A percentile compares a stretch with the other conserved stretches of the same genome.
Evolutionary conservation across 2,888 invertebrate species (phyloP).

Genomic region (Nomada fabriciana): DNA sequence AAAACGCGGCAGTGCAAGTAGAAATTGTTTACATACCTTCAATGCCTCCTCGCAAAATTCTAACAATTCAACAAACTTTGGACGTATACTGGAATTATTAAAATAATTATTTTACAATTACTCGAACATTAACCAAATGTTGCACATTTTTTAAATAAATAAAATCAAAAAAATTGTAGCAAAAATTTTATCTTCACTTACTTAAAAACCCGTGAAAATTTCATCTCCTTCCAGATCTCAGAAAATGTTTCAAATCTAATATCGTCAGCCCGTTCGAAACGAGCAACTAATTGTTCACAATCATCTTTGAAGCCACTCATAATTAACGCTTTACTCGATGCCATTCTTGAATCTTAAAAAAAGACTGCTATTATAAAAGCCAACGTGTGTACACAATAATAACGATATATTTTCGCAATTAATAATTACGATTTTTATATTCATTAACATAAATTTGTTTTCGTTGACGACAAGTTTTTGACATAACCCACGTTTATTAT

Average conservation of each 20-base stretch:
- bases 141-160: neutral
- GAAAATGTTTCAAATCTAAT: slow-evolving; percentile 78
- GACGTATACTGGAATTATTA: slow-evolving; percentile 70
- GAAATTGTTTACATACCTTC: slow-evolving; percentile 76
- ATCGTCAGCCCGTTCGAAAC: slow-evolving; percentile 73
- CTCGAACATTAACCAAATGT: neutral
- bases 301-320: slow-evolving; percentile 68
- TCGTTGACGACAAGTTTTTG: neutral
- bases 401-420: neutral
- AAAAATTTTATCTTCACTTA: slow-evolving; percentile 57
- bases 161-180: neutral
- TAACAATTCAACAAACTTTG: slow-evolving; percentile 71
- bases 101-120: neutral
- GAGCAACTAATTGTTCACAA: slow-evolving; percentile 73
- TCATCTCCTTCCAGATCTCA: slow-evolving; percentile 79
- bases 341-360: slow-evolving; percentile 19
- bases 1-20: slow-evolving; percentile 70
- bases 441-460: neutral
- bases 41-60: slow-evolving; percentile 81
- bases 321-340: slow-evolving; percentile 34
- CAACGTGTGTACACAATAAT: neutral
- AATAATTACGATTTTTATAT: neutral
- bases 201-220: slow-evolving; percentile 80
- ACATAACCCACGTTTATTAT: neutral
- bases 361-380: neutral